Evolutionary conservation across 35 echinoderm and acorn worm species (phyloP).

Genomic region (Apostichopus californicus): DNA sequence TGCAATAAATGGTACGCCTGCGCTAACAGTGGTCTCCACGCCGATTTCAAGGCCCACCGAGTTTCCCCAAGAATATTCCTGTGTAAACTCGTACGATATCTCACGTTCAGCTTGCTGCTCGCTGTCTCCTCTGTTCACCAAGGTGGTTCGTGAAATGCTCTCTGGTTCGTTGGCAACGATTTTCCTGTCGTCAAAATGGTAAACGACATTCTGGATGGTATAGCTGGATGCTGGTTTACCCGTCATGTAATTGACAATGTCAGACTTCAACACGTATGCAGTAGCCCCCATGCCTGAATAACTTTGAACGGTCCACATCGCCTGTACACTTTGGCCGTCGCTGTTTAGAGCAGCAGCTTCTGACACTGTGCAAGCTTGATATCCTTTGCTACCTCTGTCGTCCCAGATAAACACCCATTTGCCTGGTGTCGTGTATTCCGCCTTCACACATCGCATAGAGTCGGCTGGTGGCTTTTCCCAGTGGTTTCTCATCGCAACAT

Average conservation of each 20-base stretch:
- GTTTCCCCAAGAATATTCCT: background rate
- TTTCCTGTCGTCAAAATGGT: background rate
- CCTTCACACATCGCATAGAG: constrained; percentile 14
- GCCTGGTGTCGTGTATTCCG: background rate
- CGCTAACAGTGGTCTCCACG: background rate
- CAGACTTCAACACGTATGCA: background rate
- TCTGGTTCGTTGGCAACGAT: background rate
- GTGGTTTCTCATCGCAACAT: background rate
- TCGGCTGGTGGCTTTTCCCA: background rate
- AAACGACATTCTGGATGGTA: background rate
- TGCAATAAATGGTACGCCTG: background rate
- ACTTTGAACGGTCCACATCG: background rate
- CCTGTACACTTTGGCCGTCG: background rate
- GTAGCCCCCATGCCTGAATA: background rate
- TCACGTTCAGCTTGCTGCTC: background rate
- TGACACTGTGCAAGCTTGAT: background rate
- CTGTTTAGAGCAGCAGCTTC: background rate
- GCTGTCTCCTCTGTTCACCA: background rate
- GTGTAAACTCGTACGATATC: background rate
- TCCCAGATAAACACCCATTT: background rate
- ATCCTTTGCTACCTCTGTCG: background rate
- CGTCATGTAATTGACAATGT: background rate
- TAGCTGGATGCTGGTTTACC: background rate
- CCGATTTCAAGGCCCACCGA: background rate
- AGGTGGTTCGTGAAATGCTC: background rate